Evolutionary conservation across 2,888 invertebrate genomes (phyloP).

Genomic region (Oscheius sp.): DNA sequence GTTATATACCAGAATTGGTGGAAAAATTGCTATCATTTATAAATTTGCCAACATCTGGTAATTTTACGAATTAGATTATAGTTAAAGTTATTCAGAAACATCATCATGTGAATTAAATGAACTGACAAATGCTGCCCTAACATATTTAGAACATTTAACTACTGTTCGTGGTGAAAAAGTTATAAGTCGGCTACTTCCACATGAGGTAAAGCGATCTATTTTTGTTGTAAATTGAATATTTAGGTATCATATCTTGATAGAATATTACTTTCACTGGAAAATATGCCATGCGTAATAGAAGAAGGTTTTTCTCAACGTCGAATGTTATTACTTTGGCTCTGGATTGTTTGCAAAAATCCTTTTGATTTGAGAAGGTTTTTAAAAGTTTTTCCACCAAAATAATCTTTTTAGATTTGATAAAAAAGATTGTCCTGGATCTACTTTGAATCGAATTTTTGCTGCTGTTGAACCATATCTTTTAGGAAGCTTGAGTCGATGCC

Average conservation of each 20-base stretch:
- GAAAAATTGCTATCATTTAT: slow-evolving; percentile 50
- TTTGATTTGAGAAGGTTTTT: slow-evolving; percentile 59
- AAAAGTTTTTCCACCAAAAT: too few relatives aligned
- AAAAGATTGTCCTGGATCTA: slow-evolving; percentile 46
- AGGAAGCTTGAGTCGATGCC: slow-evolving; percentile 48
- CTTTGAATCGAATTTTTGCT: slow-evolving; percentile 53
- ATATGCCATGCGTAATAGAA: slow-evolving; percentile 29
- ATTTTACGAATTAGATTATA: slow-evolving; percentile 26
- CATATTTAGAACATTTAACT: slow-evolving; percentile 45
- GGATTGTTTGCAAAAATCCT: slow-evolving; percentile 71
- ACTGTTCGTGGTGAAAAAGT: slow-evolving; percentile 59
- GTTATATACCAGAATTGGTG: slow-evolving; percentile 57
- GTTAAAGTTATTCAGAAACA: neutral
- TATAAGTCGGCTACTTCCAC: slow-evolving; percentile 52
- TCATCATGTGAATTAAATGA: slow-evolving; percentile 11
- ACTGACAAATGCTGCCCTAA: slow-evolving; percentile 42
- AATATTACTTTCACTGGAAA: slow-evolving; percentile 56
- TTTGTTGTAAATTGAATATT: neutral
- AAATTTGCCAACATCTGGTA: slow-evolving; percentile 33
- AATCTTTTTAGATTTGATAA: slow-evolving; percentile 41
- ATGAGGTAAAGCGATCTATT: slow-evolving; percentile 41
- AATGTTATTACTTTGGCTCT: slow-evolving; percentile 66
- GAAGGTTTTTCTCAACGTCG: slow-evolving; percentile 43
- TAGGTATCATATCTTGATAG: slow-evolving; percentile 60
- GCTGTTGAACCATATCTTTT: slow-evolving; percentile 51